Conservation (phyloP, 2,113 vertebrate genomes). For the Leptosomus discolor region DNA sequence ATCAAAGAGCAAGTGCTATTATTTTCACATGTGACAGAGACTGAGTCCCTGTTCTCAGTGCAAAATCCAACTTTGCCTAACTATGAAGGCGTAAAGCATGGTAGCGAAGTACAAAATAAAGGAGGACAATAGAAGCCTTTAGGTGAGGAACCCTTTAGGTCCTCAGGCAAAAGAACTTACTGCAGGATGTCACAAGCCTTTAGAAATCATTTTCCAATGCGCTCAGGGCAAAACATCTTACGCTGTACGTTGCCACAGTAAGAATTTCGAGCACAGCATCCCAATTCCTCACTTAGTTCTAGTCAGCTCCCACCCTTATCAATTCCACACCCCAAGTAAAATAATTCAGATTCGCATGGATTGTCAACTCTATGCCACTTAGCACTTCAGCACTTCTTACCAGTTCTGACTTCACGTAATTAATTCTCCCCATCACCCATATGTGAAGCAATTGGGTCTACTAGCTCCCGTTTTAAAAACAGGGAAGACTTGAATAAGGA, state of each 20-base stretch:
- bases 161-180: background rate
- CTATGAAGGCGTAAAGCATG: background rate
- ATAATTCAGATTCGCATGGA: background rate
- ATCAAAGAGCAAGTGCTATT: conserved; percentile 35
- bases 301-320: background rate
- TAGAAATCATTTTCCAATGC: background rate
- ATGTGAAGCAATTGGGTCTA: background rate
- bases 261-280: background rate
- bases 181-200: background rate
- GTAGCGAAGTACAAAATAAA: conserved; percentile 1
- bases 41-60: conserved; percentile 1
- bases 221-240: background rate
- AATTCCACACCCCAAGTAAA: background rate
- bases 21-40: conserved; percentile 54
- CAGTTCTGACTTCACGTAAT: background rate
- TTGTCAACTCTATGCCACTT: background rate
- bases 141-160: background rate
- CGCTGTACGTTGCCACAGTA: background rate
- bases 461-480: background rate
- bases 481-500: background rate
- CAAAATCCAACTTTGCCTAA: background rate
- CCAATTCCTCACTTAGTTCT: background rate
- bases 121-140: background rate
- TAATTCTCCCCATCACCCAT: background rate
- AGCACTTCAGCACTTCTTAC: background rate